Percentiles rank a stretch among this genome's conserved stretches.
Evolutionary conservation across 2,797 vertebrate species (phyloP).

Genomic region (Lerista edwardsae): DNA sequence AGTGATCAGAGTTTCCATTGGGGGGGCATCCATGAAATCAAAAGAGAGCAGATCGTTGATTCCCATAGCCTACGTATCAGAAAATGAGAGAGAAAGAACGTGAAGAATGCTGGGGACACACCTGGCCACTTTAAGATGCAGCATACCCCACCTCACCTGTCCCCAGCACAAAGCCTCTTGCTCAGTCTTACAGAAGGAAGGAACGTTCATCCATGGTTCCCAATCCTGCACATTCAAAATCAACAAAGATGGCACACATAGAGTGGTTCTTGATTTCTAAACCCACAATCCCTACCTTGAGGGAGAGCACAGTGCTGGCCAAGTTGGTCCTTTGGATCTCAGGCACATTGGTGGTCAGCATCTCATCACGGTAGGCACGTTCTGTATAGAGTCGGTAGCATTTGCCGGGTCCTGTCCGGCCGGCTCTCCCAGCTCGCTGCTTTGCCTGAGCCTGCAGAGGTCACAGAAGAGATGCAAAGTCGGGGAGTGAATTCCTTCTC

Average conservation of each 20-base stretch:
- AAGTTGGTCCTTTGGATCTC: slow-evolving; percentile 98
- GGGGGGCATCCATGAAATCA: slow-evolving; percentile 98
- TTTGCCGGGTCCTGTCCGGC: slow-evolving; percentile 94
- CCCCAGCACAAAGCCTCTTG: neutral
- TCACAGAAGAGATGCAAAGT: neutral
- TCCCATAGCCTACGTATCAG: slow-evolving; percentile 90
- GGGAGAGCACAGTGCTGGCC: slow-evolving; percentile 95
- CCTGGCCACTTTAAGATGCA: neutral
- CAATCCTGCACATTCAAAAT: too few species aligned
- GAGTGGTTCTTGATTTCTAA: neutral
- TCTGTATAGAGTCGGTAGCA: slow-evolving; percentile 95
- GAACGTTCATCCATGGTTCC: too few species aligned
- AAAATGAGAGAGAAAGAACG: slow-evolving; percentile 19
- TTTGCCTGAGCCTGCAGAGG: slow-evolving; percentile 91
- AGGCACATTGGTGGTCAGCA: slow-evolving; percentile 97
- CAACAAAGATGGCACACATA: too few species aligned
- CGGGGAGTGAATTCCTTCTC: neutral
- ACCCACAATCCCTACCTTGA: slow-evolving; percentile 83
- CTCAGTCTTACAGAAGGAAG: too few species aligned
- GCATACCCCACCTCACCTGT: too few species aligned
- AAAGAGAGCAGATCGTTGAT: slow-evolving; percentile 98
- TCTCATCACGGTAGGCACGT: slow-evolving; percentile 95
- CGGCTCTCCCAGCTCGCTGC: slow-evolving; percentile 94
- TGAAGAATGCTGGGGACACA: neutral
- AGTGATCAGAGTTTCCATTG: slow-evolving; percentile 98